Conservation (phyloP, 1,140 invertebrate genomes). For the Globodera rostochiensis region DNA sequence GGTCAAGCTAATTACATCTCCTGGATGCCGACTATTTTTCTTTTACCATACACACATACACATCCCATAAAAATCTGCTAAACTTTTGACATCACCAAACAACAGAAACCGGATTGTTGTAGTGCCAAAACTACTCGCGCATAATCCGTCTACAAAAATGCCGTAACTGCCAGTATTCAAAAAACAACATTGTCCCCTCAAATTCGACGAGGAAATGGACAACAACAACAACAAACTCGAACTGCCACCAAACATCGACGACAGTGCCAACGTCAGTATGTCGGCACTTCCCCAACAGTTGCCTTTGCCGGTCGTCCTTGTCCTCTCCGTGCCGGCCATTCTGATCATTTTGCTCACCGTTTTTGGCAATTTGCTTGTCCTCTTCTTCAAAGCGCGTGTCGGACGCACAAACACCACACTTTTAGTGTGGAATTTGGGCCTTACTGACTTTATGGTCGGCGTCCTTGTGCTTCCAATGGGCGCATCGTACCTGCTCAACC, state of each 20-base stretch:
- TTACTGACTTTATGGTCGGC: conserved; percentile 69
- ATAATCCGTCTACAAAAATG: too few relatives aligned
- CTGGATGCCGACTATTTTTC: too few relatives aligned
- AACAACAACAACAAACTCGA: neutral
- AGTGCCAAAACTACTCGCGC: too few relatives aligned
- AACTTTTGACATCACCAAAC: too few relatives aligned
- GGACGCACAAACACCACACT: conserved; percentile 64
- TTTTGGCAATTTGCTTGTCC: conserved; percentile 63
- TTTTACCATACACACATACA: too few relatives aligned
- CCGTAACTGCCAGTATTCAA: too few relatives aligned
- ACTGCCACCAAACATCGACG: neutral
- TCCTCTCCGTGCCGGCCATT: conserved; percentile 57
- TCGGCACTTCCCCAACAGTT: conserved; percentile 36
- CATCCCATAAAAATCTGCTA: too few relatives aligned
- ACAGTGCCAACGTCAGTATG: neutral
- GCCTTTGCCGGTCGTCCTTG: conserved; percentile 48
- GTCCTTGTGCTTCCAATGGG: conserved; percentile 69
- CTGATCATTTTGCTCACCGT: conserved; percentile 63
- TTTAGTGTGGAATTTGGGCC: conserved; percentile 62
- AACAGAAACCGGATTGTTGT: too few relatives aligned
- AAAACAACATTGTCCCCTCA: neutral
- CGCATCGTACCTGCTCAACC: conserved; percentile 54
- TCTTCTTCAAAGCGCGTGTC: conserved; percentile 62
- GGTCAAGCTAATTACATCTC: neutral
- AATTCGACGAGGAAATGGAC: neutral